These are phyloP conservation scores for Papilio glaucus DNA, from an alignment of 1,140 invertebrate species.

Conservation along the genomic window DNA sequence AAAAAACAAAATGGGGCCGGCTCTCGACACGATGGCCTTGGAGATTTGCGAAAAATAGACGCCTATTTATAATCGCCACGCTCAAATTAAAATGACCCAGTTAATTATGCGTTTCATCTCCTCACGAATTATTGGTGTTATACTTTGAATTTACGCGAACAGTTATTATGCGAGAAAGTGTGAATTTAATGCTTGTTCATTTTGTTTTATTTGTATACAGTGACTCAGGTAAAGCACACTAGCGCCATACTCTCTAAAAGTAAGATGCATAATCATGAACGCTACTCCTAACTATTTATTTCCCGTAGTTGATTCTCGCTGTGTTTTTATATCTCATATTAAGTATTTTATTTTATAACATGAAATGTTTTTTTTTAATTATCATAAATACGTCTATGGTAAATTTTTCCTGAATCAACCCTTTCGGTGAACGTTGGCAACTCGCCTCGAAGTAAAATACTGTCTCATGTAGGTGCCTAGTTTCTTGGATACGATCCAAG, in stretches of 20 bases:
- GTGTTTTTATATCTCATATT: not conserved
- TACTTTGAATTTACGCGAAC: not conserved
- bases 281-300: not conserved
- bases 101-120: constrained; percentile 25
- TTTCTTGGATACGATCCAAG: not conserved
- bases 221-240: not conserved
- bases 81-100: constrained; percentile 24
- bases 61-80: constrained; percentile 37
- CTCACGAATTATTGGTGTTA: constrained; percentile 3
- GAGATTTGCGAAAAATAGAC: constrained; percentile 40
- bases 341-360: too few species aligned
- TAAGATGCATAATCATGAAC: not conserved
- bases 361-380: not conserved
- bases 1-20: constrained; percentile 36
- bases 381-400: not conserved
- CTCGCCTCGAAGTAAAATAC: not conserved
- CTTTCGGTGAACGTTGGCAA: not conserved
- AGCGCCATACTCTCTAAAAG: not conserved
- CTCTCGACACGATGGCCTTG: constrained; percentile 39
- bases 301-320: not conserved
- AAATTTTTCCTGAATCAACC: not conserved
- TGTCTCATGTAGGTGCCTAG: not conserved
- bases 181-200: not conserved
- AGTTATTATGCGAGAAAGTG: not conserved
- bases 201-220: not conserved